Conservation (phyloP, 30 jellyfish, hydroid and myxozoan species). For the Haliclystus octoradiatus region DNA sequence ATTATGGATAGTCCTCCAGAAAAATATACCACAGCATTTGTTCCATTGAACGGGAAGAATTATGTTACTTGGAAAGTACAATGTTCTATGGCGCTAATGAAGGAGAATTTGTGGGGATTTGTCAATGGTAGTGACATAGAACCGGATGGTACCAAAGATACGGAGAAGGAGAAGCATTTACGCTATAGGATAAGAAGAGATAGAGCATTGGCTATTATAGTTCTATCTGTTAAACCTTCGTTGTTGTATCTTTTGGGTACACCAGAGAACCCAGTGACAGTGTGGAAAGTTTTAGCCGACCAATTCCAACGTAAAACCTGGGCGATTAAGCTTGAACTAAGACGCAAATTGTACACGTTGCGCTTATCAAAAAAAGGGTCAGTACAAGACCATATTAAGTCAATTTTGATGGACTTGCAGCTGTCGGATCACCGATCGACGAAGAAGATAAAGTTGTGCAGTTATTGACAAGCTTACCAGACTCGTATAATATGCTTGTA, state of each 20-base stretch:
- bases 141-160: not conserved
- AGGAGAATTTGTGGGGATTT: slow-evolving; percentile 14
- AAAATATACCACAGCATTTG: not conserved
- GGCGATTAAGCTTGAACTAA: not conserved
- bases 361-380: not conserved
- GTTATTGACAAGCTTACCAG: slow-evolving; percentile 51
- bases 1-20: no score
- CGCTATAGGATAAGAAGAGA: not conserved
- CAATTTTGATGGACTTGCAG: slow-evolving; percentile 26
- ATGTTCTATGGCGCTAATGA: slow-evolving; percentile 22
- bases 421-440: slow-evolving; percentile 43
- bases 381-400: not conserved
- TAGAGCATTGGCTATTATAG: slow-evolving; percentile 14
- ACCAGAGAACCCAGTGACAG: slow-evolving; percentile 46
- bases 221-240: slow-evolving; percentile 16
- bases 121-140: slow-evolving; percentile 11
- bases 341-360: not conserved
- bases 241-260: slow-evolving; percentile 37
- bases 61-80: not conserved
- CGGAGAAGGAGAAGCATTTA: not conserved
- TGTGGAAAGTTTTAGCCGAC: slow-evolving; percentile 15
- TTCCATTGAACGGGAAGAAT: not conserved
- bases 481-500: slow-evolving; percentile 20
- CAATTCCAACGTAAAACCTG: not conserved
- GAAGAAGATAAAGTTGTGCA: slow-evolving; percentile 44